These are phyloP conservation scores for Drosophila histrio DNA, from an alignment of 2,888 invertebrate species.

Conservation along the genomic window DNA sequence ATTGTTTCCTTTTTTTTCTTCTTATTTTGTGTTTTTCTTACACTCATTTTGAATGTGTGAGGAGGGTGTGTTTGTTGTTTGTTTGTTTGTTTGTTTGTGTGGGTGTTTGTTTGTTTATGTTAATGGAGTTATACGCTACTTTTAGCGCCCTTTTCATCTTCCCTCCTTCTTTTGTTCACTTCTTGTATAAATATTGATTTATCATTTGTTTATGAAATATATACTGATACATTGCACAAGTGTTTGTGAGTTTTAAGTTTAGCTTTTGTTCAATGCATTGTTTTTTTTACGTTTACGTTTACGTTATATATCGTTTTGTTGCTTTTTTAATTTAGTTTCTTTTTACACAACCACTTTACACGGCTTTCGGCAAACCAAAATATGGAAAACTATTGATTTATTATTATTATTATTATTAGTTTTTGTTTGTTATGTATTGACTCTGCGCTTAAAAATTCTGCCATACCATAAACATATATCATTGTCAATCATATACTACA, in stretches of 20 bases:
- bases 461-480: slow-evolving; percentile 22
- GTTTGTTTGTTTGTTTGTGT: slow-evolving; percentile 8
- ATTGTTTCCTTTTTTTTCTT: slow-evolving; percentile 6
- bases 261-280: slow-evolving; percentile 21
- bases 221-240: slow-evolving; percentile 60
- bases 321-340: slow-evolving; percentile 32
- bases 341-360: slow-evolving; percentile 67
- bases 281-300: slow-evolving; percentile 16
- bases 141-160: not conserved
- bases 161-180: slow-evolving; percentile 8
- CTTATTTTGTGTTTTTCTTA: slow-evolving; percentile 2
- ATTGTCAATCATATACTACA: not conserved
- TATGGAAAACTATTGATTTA: slow-evolving; percentile 11
- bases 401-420: too few relatives aligned
- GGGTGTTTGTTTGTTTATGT: slow-evolving; percentile 8
- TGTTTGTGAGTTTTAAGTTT: slow-evolving; percentile 35
- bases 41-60: slow-evolving; percentile 24
- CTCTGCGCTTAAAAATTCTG: not conserved
- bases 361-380: slow-evolving; percentile 65
- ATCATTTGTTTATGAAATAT: slow-evolving; percentile 53
- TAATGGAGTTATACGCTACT: not conserved
- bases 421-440: not conserved
- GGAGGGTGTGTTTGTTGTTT: slow-evolving; percentile 8
- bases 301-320: slow-evolving; percentile 7
- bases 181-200: slow-evolving; percentile 21